Percentiles rank a stretch among this genome's conserved stretches.
Evolutionary conservation across 1,140 invertebrate genomes (phyloP).

Genomic region (Littorina saxatilis): DNA sequence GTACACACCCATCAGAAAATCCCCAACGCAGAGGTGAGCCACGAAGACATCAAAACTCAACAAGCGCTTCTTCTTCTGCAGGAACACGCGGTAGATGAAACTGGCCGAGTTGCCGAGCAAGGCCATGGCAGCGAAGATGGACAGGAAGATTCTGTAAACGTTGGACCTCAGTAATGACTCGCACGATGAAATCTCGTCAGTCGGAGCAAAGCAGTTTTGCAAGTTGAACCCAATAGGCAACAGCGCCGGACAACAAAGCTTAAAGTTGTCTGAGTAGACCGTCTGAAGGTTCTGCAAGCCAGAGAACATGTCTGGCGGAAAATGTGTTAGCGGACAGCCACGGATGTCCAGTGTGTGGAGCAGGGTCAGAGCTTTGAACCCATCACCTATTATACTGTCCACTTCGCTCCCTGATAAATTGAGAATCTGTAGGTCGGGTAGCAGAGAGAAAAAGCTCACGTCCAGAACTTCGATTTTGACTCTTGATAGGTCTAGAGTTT

Average conservation of each 20-base stretch:
- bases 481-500: too few species aligned
- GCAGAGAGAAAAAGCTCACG: too few species aligned
- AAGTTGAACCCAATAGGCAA: conserved; percentile 22
- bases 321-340: conserved; percentile 33
- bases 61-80: conserved; percentile 21
- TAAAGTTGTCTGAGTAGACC: conserved; percentile 41
- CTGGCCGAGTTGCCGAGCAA: conserved; percentile 52
- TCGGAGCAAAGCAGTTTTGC: conserved; percentile 49
- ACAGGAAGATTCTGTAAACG: conserved; percentile 51
- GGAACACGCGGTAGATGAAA: conserved; percentile 48
- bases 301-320: conserved; percentile 41
- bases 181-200: conserved; percentile 57
- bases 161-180: conserved; percentile 51
- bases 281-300: conserved; percentile 37
- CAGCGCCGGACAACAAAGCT: conserved; percentile 56
- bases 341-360: conserved; percentile 35
- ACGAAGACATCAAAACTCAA: conserved; percentile 56
- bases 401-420: too few species aligned
- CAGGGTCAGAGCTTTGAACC: conserved; percentile 17
- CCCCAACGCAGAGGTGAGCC: conserved; percentile 62
- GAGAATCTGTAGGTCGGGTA: too few species aligned
- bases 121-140: conserved; percentile 53
- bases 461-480: too few species aligned
- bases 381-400: background rate
- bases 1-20: conserved; percentile 71